Base-by-base conservation (phyloP, 1,140 invertebrate species). In the Telenomus remus region DNA sequence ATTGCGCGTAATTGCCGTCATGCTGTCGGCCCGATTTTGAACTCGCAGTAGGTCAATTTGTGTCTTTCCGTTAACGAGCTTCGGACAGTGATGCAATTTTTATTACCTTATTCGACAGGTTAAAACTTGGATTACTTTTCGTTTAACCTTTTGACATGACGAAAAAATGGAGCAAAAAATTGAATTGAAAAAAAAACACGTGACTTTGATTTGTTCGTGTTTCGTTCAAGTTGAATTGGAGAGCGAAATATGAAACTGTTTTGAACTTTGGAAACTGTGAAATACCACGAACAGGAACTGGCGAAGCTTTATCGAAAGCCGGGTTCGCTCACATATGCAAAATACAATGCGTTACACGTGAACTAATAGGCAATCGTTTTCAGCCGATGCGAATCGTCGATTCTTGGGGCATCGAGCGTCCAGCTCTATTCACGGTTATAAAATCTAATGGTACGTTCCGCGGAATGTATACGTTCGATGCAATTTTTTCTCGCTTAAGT, bases 371-470 rank as follows among this genome's bases (percentile, higher is more conserved):
- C 33, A 64, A 75, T 75, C 71, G 43, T 39, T 57, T 55, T 39
- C 61, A 34, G 57, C 35, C 47, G 64, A 74, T 68, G 72, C 42
- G 59, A 68, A 75, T 75, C 55, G 60, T 37, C 55, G 51, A 70
- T 78, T 71, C 61, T 56, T 57, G 39, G 47, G 27, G 15, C 59
- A 74, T 63, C 51, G 42, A 48, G 27, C 34, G 39, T 46, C 49
- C 48, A 50, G 37, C 16, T 66, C 50, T 76, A 72, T 75, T 68
- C 50, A 66, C 48, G 55, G 49, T 63, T 72, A 72, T 79, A 73
- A 70, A 73, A 69, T 54, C 44, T 79, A 79, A 79, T 76, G 55
- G 71, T 78, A 79, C 60, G 69, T 71, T 63, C 70, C 44, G 59
- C 19, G 59, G 55, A 60, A 65, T 68, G 68, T 63, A 71, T 66